Percentiles rank a stretch among this genome's conserved stretches.
Evolutionary conservation across 2,797 vertebrate genomes (phyloP).

Genomic region (Anas flavirostris): DNA sequence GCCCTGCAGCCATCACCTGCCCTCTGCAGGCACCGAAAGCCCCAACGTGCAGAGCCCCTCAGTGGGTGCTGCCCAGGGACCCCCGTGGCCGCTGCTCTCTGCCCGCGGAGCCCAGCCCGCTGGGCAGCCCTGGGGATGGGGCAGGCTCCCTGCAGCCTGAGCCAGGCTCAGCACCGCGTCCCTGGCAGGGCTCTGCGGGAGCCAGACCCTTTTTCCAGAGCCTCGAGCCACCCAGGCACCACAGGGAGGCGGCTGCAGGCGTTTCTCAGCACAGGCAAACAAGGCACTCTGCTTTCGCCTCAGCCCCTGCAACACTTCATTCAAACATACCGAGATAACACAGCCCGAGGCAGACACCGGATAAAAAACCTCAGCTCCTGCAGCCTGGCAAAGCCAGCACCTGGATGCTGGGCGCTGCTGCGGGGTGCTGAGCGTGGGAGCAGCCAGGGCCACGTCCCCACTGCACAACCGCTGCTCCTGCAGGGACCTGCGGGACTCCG

Average conservation of each 20-base stretch:
- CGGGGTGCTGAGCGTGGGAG: background rate
- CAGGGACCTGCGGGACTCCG: background rate
- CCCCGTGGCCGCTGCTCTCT: no score
- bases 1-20: background rate
- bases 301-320: background rate
- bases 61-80: no score
- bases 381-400: background rate
- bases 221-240: background rate
- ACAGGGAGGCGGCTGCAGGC: background rate
- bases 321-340: background rate
- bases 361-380: background rate
- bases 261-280: background rate
- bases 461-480: background rate
- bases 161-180: no score
- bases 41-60: no score
- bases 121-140: no score
- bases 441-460: background rate
- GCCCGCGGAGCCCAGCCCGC: no score
- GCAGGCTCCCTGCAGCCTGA: no score
- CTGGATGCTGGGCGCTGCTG: background rate
- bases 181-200: background rate
- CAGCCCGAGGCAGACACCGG: background rate
- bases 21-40: no score
- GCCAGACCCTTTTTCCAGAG: background rate
- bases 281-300: background rate